Base-by-base conservation (phyloP, 2,888 invertebrate species). In the Lasioglossum lativentre region DNA sequence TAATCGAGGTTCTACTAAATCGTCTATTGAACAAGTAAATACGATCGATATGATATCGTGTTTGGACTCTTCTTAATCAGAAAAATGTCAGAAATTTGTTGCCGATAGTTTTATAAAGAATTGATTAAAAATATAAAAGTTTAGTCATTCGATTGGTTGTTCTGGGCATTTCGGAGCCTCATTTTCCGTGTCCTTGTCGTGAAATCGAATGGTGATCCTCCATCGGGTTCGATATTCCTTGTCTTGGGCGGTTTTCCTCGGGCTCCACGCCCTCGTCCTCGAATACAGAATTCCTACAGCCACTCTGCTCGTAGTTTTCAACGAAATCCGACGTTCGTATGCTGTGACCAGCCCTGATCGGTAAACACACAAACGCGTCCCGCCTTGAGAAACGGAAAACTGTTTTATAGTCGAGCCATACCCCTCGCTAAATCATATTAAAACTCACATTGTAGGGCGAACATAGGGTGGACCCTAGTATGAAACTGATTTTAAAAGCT, bases 331-430 rank as follows among this genome's bases (percentile, higher is more conserved):
- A 68, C 38, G 38, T 68, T 68, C 68, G 68, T 68, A 68, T 68
- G 68, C 68, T 38, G 68, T 68, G 38, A 68, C 68, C 68, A 23
- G 38, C 38, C 68, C 68, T 40, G 68, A 68, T 68, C 38, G 68
- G 68, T 68, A 68, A 68, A 68, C 23, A 68, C 68, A 68, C 10
- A 68, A 38, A 68, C 68, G 68, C 68, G 68, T n/a, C 38, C 68
- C 19, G 68, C 68, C 68, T 68, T 23, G 38, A 38, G 68, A 68
- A 68, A 38, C 34, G 38, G 38, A 19, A 38, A 38, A 68, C 68
- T 34, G 68, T 68, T 68, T 68, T 68, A 68, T 23, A 34, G 68
- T 38, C 38, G 38, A 23, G 38, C 68, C 68, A 68, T 40, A 38
- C 8, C 23, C 34, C 68, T 4, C 10, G 10, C 34, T 34, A 68